Evolutionary conservation across 2,113 vertebrate genomes (phyloP), one percentile per base, ranked within the genome.

Genomic region (Poicephalus gulielmi): DNA sequence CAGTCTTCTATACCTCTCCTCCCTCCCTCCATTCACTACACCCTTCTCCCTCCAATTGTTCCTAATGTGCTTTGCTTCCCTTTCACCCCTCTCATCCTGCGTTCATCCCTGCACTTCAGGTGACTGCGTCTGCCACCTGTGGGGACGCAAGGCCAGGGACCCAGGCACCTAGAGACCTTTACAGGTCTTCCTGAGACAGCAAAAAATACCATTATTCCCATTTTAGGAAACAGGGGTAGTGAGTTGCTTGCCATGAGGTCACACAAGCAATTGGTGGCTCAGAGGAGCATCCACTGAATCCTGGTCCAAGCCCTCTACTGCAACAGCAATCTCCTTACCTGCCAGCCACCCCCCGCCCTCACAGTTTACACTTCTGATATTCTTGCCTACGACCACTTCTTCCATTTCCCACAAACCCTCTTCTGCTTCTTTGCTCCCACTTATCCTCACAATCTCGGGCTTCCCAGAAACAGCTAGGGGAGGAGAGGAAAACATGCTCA

Each of bases 221-320:
- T 17, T 75, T 69, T 17, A 86, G 53, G 19, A 41, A 79, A 68
- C 2, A 5, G n/a, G 17, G 14, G 24, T 27, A 59, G 37, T 2
- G 41, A 91, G 22, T 23, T 53, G 19, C n/a, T 80, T 0, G 0
- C 47, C 3, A 7, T 59, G 47, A 88, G 0, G 5, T 62, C 60
- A 74, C 37, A 39, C 3, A 3, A 50, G 37, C 70, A 84, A 81
- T 6, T 1, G 3, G 25, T 35, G 57, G 46, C 74, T 66, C 18
- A n/a, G 37, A 75, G 19, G 5, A 86, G 5, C 0, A 0, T 7
- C 27, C 5, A 31, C 20, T 43, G 28, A n/a, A 33, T 27, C 50
- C 31, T 63, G 39, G 16, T 47, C 41, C 27, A 33, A 86, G 28
- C 24, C 22, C 17, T 31, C 50, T 33, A 44, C 24, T 6, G 3